Evolutionary conservation across 2,888 invertebrate genomes (phyloP), one percentile per base, ranked within the genome.

Genomic region (Perizoma flavofasciatum): DNA sequence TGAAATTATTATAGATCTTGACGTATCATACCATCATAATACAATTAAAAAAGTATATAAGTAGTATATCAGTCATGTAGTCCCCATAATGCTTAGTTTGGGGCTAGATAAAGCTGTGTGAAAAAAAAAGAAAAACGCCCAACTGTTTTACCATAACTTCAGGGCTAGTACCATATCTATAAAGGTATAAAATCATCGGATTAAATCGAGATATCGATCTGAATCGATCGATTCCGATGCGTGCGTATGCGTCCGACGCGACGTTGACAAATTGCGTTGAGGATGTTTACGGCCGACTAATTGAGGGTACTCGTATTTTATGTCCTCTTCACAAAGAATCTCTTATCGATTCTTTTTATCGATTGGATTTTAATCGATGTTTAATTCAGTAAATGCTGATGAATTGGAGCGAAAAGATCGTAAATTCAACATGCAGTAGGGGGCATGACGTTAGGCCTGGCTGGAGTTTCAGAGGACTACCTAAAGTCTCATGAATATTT

Each of bases 211-310:
- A 89, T 88, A 88, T 80, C 73, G 85, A 90, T 89, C 87, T 82
- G 76, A 77, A 83, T 85, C 81, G 83, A 72, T 80, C 78, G 79
- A 82, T 79, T 81, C 78, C 82, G 79, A 85, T 84, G 80, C 78
- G 82, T 81, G 82, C 81, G 41, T 44, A 79, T 78, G 79, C 81
- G 71, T 75, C 68, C 70, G 49, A 59, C 60, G 41, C 77, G 88
- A 90, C 89, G 79, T 85, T 87, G 89, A 90, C 88, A 89, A 89
- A 90, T 89, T 83, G 83, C 83, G 76, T 75, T 78, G 83, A 75
- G 72, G 71, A 75, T 82, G 69, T 86, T 88, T 87, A 87, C 80
- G 77, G 81, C 72, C 72, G 84, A 87, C 89, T 86, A 89, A 89
- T 89, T 89, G 88, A 83, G 80, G 83, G 79, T 83, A 78, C 82